A percentile compares a stretch with the other conserved stretches of the same genome.
These are phyloP conservation scores for Hyles euphorbiae DNA, from an alignment of 1,140 invertebrate genomes.

Conservation along the genomic window DNA sequence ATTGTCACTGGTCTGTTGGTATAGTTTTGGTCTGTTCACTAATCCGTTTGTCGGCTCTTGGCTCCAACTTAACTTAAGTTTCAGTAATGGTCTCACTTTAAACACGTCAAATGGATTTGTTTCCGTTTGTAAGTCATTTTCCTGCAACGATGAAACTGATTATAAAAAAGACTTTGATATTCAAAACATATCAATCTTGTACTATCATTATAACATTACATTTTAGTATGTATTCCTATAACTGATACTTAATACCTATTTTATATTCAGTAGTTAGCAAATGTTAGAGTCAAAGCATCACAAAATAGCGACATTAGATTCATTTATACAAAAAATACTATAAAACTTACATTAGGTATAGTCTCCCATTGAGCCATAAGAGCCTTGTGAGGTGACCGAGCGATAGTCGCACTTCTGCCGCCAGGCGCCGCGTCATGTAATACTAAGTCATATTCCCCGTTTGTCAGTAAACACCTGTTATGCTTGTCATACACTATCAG, in stretches of 20 bases:
- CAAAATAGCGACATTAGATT: too few species aligned
- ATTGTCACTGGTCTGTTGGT: conserved; percentile 57
- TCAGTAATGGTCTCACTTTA: conserved; percentile 86
- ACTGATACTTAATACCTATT: too few species aligned
- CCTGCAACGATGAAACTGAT: conserved; percentile 39
- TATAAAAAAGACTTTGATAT: too few species aligned
- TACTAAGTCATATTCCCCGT: conserved; percentile 93
- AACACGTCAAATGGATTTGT: conserved; percentile 82
- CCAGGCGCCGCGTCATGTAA: conserved; percentile 82
- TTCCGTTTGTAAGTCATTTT: conserved; percentile 62
- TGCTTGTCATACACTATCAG: conserved; percentile 94
- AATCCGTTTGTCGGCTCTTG: conserved; percentile 81
- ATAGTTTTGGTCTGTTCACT: conserved; percentile 81
- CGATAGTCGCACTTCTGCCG: conserved; percentile 55
- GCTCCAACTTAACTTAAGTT: conserved; percentile 90
- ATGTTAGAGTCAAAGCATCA: too few species aligned
- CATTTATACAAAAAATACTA: not conserved
- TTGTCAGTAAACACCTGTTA: conserved; percentile 88
- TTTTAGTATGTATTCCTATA: too few species aligned
- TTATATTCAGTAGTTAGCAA: too few species aligned
- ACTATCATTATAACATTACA: too few species aligned
- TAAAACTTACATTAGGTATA: conserved; percentile 80
- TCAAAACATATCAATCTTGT: too few species aligned
- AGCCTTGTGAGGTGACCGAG: conserved; percentile 69
- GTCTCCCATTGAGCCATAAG: conserved; percentile 84